Base-by-base conservation (phyloP, 37 sponge, comb jelly and placozoan genomes). In the Agelas oroides region DNA sequence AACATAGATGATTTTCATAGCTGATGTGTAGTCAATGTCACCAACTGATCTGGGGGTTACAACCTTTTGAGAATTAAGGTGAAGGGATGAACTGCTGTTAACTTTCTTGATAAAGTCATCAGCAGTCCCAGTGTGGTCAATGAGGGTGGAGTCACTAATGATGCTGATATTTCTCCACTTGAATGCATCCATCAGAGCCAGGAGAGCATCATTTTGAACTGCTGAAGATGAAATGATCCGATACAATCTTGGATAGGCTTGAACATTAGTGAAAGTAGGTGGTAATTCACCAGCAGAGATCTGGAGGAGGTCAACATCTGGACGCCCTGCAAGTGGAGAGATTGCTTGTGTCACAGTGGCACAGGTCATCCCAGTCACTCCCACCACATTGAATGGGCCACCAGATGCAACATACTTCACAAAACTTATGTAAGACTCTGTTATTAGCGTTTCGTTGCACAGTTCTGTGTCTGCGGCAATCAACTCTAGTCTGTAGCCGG, bases 401-500 rank as follows among this genome's bases (percentile, higher is more conserved):
- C 21, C 34, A 32, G 35, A 34, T 33, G 72, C 28, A 14, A 33
- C 11, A 36, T 38, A 57, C 21, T 36, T 57, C 60, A 71, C 62
- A 82, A 71, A 71, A 39, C 61, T 61, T 38, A 27, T 24, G 24
- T 61, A 38, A 25, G 78, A 5, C 5, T 37, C 46, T 32, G 61
- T 59, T 6, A 59, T 25, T 28, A 30, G 24, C 1, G n/a, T 33
- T 27, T 58, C 58, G 37, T 25, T 56, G 36, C 82, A 82, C 19
- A 18, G n/a, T 13, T 71, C 59, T 20, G 72, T 59, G 20, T 37
- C 34, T 28, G 39, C 72, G 5, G 60, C 46, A 2, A 82, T 59
- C 12, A 88, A 30, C 64, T 81, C 88, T 53, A 88, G 65, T 41
- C 25, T 21, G 69, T 76, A 81, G 18, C 70, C 81, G 0, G 37